Evolutionary conservation across 2,888 invertebrate genomes (phyloP), one percentile per base, ranked within the genome.

Genomic region (Rotaria socialis): DNA sequence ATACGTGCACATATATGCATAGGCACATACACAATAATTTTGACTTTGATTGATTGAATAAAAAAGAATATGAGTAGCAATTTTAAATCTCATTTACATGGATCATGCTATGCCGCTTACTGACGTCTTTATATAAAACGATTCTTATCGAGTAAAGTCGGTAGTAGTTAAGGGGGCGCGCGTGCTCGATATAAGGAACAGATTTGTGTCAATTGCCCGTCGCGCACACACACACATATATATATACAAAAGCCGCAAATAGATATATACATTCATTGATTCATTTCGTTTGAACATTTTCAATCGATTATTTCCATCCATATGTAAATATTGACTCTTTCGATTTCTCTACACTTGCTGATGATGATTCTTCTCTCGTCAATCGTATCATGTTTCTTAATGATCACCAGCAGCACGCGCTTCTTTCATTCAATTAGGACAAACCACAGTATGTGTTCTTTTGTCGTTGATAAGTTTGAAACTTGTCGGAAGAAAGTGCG

Each of bases 281-380:
- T 60, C 27, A 60, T 60, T 60, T 60, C 58, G n/a, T 60, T 60
- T 60, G 58, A 60, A 60, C 58, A 60, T 60, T 55, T 55, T 60
- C 58, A 60, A n/a, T 60, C 58, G 58, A 60, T 60, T 60, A 60
- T 60, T 60, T 60, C 58, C 58, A 60, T 60, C 58, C 58, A 60
- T 60, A 60, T 60, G 58, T 60, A 60, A 60, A 60, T 60, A 60
- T 60, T 60, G 58, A 60, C 58, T 60, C 58, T 60, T 60, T 60
- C 58, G 58, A 60, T 60, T 60, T 60, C 58, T 60, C n/a, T 60
- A 27, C 58, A 60, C 58, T 60, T 60, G 58, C 58, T 60, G 58
- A 60, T 60, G 58, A 27, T 60, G 58, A 60, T 60, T 60, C 58
- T 60, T 60, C 58, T 60, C 58, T 60, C 58, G 58, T 60, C 58